Evolutionary conservation across 2,888 invertebrate species (phyloP).

Genomic region (Andrena praecox): DNA sequence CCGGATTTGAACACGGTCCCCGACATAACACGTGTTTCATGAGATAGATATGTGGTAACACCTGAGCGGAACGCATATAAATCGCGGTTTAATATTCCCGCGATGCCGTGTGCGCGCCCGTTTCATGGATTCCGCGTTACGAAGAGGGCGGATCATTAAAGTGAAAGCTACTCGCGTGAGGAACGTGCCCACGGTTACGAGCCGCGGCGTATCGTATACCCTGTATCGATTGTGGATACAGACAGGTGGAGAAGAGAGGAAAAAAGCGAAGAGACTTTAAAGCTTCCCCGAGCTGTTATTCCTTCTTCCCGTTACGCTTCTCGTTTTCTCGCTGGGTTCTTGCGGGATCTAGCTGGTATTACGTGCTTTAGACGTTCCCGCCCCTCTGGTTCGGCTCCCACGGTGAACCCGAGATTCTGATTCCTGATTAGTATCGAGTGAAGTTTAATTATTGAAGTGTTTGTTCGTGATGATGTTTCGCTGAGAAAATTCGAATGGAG

Average conservation of each 20-base stretch:
- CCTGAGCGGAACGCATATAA: conserved; percentile 19
- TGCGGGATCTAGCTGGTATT: neutral
- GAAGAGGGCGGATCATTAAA: conserved; percentile 40
- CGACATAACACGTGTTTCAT: conserved; percentile 18
- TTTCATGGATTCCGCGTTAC: conserved; percentile 36
- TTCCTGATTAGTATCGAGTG: neutral
- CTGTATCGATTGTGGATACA: conserved; percentile 43
- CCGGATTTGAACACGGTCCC: neutral
- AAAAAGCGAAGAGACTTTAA: conserved; percentile 4
- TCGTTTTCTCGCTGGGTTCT: neutral
- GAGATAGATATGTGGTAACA: neutral
- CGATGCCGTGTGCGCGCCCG: neutral
- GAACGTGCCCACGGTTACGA: conserved; percentile 39
- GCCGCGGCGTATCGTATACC: conserved; percentile 16
- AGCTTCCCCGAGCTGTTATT: conserved; percentile 1
- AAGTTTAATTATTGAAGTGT: neutral
- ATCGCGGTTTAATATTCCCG: conserved; percentile 46
- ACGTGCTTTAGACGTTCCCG: neutral
- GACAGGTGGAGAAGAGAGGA: neutral
- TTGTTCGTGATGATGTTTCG: neutral
- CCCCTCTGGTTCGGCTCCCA: neutral
- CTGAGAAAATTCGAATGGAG: too few species aligned
- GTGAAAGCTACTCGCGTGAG: conserved; percentile 25
- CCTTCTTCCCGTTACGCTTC: neutral
- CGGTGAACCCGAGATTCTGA: neutral